phyloP scores from a whole-genome alignment of 2,797 vertebrate genomes.

The Sebastes taczanowskii region DNA sequence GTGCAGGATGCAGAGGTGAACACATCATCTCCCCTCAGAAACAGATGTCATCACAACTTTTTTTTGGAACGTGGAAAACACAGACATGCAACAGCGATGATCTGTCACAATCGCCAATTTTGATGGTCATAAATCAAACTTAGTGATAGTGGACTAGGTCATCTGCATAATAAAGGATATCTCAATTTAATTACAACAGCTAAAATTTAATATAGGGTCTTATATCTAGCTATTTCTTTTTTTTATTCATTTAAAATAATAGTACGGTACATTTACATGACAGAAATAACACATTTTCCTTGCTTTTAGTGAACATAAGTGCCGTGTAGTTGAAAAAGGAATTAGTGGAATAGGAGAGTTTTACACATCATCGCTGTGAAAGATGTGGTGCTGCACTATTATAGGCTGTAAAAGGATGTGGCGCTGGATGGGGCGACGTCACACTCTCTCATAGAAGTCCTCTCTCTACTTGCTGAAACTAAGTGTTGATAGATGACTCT shows the following conservation, averaged over 20 bases:
- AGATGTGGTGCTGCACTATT: not conserved
- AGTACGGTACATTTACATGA: not conserved
- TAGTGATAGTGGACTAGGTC: not conserved
- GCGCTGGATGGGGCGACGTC: not conserved
- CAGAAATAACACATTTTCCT: not conserved
- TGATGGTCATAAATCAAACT: not conserved
- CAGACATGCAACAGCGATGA: not conserved
- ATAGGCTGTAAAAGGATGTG: not conserved
- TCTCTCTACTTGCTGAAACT: not conserved
- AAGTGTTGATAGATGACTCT: not conserved
- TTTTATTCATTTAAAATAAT: not conserved
- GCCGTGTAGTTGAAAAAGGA: constrained; percentile 1
- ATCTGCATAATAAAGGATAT: not conserved
- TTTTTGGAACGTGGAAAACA: not conserved
- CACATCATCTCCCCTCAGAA: not conserved
- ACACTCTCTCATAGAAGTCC: not conserved
- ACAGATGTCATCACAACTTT: not conserved
- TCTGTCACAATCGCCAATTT: not conserved
- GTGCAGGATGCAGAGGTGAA: not conserved
- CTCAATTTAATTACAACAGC: not conserved
- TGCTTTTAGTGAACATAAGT: not conserved
- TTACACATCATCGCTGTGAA: not conserved
- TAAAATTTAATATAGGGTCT: not conserved
- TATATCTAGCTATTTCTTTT: not conserved
- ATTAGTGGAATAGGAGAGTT: constrained; percentile 2